Percentiles rank a stretch among this genome's conserved stretches.
These are phyloP conservation scores for Zenarchopterus dispar DNA, from an alignment of 2,797 vertebrate species.

Conservation along the genomic window DNA sequence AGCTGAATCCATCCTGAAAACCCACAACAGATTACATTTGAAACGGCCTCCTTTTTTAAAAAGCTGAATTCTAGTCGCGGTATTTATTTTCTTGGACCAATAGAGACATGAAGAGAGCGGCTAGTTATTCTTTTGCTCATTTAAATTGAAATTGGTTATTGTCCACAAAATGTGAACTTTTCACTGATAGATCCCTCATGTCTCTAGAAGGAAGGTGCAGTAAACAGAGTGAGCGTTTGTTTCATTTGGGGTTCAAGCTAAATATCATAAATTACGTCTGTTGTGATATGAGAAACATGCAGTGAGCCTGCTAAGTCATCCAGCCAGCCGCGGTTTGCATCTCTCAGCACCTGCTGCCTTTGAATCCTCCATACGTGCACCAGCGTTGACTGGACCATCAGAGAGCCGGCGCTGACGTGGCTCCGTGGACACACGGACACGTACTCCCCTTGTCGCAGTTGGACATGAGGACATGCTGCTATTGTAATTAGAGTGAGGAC, in stretches of 20 bases:
- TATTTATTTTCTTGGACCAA: background rate
- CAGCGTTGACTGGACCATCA: constrained; percentile 45
- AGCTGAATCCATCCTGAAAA: constrained; percentile 14
- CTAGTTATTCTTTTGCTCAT: too few relatives aligned
- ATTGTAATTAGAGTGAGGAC: constrained; percentile 74
- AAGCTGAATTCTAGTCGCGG: constrained; percentile 7
- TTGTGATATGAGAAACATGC: constrained; percentile 24
- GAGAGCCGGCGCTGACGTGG: constrained; percentile 64
- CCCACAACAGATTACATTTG: constrained; percentile 14
- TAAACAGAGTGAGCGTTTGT: too few relatives aligned
- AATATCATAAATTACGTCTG: too few relatives aligned
- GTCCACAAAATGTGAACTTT: too few relatives aligned
- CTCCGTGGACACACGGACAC: constrained; percentile 24
- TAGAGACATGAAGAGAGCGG: too few relatives aligned
- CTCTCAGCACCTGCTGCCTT: constrained; percentile 52
- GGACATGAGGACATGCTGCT: constrained; percentile 65
- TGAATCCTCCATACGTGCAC: constrained; percentile 45
- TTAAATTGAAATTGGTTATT: too few relatives aligned
- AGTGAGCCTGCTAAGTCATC: constrained; percentile 42
- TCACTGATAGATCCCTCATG: too few relatives aligned
- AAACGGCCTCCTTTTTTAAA: constrained; percentile 7
- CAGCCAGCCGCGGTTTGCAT: constrained; percentile 32
- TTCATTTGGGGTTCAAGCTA: too few relatives aligned
- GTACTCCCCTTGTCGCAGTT: constrained; percentile 58
- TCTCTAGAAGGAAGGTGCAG: too few relatives aligned